A percentile compares a stretch with the other conserved stretches of the same genome.
These are phyloP conservation scores for Thecocarcelia acutangulata DNA, from an alignment of 2,888 invertebrate genomes.

Conservation along the genomic window DNA sequence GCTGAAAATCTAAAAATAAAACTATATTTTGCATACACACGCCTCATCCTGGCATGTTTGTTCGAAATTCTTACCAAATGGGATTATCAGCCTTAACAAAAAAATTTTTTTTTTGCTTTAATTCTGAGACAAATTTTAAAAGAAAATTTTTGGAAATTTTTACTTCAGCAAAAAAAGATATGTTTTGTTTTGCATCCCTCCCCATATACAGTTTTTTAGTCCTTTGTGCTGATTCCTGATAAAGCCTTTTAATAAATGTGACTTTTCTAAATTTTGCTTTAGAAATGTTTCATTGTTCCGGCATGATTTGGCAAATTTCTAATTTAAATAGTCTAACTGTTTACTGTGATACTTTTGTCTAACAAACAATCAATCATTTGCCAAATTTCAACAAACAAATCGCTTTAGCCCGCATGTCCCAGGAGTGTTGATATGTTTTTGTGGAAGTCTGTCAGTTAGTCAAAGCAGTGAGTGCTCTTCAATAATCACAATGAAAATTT, in stretches of 20 bases:
- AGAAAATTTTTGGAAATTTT: conserved; percentile 2
- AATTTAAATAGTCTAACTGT: conserved; percentile 47
- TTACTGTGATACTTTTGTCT: conserved; percentile 21
- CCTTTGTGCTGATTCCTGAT: conserved; percentile 72
- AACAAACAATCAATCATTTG: conserved; percentile 66
- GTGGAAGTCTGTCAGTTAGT: conserved; percentile 58
- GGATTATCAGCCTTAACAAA: conserved; percentile 78
- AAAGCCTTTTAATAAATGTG: conserved; percentile 79
- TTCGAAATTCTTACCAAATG: conserved; percentile 71
- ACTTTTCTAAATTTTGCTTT: conserved; percentile 72
- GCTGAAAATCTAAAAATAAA: conserved; percentile 4
- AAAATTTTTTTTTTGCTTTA: no score
- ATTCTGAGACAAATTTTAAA: conserved; percentile 1
- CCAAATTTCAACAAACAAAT: not conserved
- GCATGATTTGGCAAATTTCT: conserved; percentile 65
- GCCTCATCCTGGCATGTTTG: conserved; percentile 28
- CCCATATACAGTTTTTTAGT: not conserved
- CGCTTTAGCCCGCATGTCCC: conserved; percentile 39
- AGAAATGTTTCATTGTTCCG: conserved; percentile 27
- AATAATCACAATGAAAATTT: no score
- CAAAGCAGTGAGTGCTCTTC: not conserved
- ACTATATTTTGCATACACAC: conserved; percentile 64
- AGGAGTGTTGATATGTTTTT: conserved; percentile 49
- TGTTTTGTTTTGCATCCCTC: conserved; percentile 37
- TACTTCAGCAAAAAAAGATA: conserved; percentile 8